These are phyloP conservation scores for Nymphalis io DNA, from an alignment of 1,140 invertebrate species.

Conservation along the genomic window DNA sequence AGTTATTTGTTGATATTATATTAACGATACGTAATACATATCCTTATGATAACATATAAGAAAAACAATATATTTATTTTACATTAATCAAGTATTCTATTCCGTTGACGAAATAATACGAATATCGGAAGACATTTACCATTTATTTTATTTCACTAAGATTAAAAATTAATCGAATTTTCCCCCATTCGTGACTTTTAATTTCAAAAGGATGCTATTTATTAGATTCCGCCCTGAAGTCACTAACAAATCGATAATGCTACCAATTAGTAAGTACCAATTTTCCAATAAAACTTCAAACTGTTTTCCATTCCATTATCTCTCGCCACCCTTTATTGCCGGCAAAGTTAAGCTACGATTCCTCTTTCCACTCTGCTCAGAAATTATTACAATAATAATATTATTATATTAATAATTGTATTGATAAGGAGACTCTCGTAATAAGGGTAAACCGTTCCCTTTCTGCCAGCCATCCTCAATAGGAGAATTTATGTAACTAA, in stretches of 20 bases:
- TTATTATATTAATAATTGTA: slow-evolving; percentile 81
- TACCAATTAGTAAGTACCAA: slow-evolving; percentile 79
- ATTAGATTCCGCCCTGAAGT: slow-evolving; percentile 52
- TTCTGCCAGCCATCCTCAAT: slow-evolving; percentile 80
- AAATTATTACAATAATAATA: slow-evolving; percentile 81
- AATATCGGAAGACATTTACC: not conserved
- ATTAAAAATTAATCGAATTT: not conserved
- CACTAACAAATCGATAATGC: slow-evolving; percentile 74
- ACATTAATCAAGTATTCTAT: not conserved
- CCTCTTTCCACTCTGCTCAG: slow-evolving; percentile 71
- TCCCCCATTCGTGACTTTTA: not conserved
- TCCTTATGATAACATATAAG: not conserved
- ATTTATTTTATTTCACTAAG: not conserved
- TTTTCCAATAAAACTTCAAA: slow-evolving; percentile 81
- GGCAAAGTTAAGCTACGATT: slow-evolving; percentile 78
- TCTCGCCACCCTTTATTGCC: slow-evolving; percentile 79
- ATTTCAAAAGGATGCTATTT: slow-evolving; percentile 42
- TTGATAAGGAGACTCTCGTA: slow-evolving; percentile 81
- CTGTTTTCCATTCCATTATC: slow-evolving; percentile 81
- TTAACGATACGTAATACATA: slow-evolving; percentile 29
- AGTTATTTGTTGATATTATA: slow-evolving; percentile 54
- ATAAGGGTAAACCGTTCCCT: slow-evolving; percentile 80
- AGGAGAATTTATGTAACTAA: slow-evolving; percentile 81
- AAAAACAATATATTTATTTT: not conserved
- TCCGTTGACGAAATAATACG: not conserved